A percentile compares a stretch with the other conserved stretches of the same genome.
Evolutionary conservation across 2,113 vertebrate genomes (phyloP).

Genomic region (Periophthalmodon schlosseri): DNA sequence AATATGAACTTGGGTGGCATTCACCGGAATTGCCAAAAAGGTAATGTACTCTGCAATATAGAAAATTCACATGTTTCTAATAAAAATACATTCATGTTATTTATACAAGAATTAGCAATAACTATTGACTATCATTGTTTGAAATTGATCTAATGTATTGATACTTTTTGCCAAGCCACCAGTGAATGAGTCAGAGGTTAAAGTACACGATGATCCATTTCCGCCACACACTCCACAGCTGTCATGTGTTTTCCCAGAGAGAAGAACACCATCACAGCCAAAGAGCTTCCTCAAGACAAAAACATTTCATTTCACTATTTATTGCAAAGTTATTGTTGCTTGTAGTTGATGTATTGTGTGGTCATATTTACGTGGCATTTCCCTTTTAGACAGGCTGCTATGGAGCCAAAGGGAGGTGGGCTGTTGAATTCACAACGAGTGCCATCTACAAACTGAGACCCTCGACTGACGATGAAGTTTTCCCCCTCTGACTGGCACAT

Average conservation of each 20-base stretch:
- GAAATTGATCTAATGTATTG: background rate
- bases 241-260: conserved; percentile 80
- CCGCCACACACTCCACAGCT: conserved; percentile 88
- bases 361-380: conserved; percentile 81
- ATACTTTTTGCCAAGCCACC: conserved; percentile 85
- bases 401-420: conserved; percentile 41
- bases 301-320: background rate
- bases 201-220: conserved; percentile 82
- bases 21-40: conserved; percentile 83
- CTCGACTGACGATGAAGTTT: conserved; percentile 86
- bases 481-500: conserved; percentile 84
- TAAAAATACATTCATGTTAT: background rate
- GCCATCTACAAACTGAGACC: conserved; percentile 86
- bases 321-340: background rate
- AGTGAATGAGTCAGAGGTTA: conserved; percentile 77
- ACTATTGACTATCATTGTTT: background rate
- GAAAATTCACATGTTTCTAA: background rate
- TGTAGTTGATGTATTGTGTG: background rate
- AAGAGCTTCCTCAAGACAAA: conserved; percentile 78
- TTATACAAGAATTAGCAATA: background rate
- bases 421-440: conserved; percentile 83
- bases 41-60: conserved; percentile 84
- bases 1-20: conserved; percentile 78
- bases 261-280: conserved; percentile 89
- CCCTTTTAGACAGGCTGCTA: conserved; percentile 82